Percentiles rank a stretch among this genome's conserved stretches.
Evolutionary conservation across 2,888 invertebrate genomes (phyloP).

Genomic region (Drosophila ezoana): DNA sequence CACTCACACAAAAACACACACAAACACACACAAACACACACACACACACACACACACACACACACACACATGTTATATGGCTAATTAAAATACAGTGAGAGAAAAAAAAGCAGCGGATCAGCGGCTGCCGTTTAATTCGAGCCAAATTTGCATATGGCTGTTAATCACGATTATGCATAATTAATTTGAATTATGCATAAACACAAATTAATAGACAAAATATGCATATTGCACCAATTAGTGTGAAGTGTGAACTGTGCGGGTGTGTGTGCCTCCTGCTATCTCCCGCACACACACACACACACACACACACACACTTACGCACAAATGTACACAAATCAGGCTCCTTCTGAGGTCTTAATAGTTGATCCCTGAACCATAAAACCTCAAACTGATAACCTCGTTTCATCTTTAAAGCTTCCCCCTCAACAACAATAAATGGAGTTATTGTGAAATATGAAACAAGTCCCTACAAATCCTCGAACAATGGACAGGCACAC

Average conservation of each 20-base stretch:
- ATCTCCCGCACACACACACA: background rate
- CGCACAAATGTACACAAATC: background rate
- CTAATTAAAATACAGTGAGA: constrained; percentile 60
- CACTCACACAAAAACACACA: constrained; percentile 14
- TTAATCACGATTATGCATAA: constrained; percentile 80
- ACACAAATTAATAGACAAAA: constrained; percentile 80
- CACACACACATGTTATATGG: constrained; percentile 16
- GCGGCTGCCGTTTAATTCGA: constrained; percentile 54
- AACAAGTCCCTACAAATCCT: constrained; percentile 79
- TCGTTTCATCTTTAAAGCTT: constrained; percentile 73
- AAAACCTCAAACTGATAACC: constrained; percentile 69
- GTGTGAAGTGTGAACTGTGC: constrained; percentile 37
- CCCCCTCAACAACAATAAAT: constrained; percentile 62
- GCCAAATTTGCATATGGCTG: constrained; percentile 73
- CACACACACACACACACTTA: background rate
- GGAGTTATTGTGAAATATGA: constrained; percentile 80
- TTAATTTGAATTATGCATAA: constrained; percentile 77
- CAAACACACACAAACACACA: background rate
- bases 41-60: constrained; percentile 2
- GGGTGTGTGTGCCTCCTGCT: background rate
- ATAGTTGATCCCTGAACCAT: constrained; percentile 51
- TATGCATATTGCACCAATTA: constrained; percentile 78
- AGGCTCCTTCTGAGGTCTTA: constrained; percentile 36
- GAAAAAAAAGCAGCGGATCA: constrained; percentile 36
- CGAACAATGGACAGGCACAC: constrained; percentile 65